Percentiles rank a stretch among this genome's conserved stretches.
Conservation (phyloP, 1,140 invertebrate genomes). For the Drosophila kohkoa region DNA sequence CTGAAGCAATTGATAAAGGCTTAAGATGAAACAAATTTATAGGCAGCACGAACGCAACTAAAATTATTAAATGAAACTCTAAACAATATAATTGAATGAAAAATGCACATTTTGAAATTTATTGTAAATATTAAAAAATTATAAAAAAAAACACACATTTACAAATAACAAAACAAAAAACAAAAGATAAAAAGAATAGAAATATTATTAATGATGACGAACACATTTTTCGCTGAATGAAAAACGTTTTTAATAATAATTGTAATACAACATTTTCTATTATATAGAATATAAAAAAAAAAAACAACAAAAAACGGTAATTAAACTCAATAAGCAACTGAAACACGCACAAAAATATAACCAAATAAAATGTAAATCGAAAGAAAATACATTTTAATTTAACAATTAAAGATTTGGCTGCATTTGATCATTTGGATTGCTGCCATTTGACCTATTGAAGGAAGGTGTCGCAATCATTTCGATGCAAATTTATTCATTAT, state of each 20-base stretch:
- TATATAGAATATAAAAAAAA: slow-evolving; percentile 52
- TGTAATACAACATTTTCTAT: slow-evolving; percentile 62
- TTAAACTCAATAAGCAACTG: slow-evolving; percentile 55
- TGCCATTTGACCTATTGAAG: slow-evolving; percentile 34
- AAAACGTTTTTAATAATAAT: slow-evolving; percentile 63
- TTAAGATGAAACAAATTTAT: slow-evolving; percentile 36
- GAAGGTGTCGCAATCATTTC: slow-evolving; percentile 10
- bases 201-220: slow-evolving; percentile 20
- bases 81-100: slow-evolving; percentile 21
- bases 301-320: background rate
- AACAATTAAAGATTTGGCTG: slow-evolving; percentile 39
- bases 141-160: slow-evolving; percentile 25
- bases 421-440: slow-evolving; percentile 33
- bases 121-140: slow-evolving; percentile 52
- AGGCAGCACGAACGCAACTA: slow-evolving; percentile 29
- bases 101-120: slow-evolving; percentile 35
- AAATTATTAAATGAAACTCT: slow-evolving; percentile 16
- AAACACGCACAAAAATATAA: slow-evolving; percentile 65
- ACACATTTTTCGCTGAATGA: slow-evolving; percentile 45
- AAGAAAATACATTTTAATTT: slow-evolving; percentile 17
- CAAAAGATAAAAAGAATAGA: slow-evolving; percentile 7
- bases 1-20: slow-evolving; percentile 67
- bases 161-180: slow-evolving; percentile 6
- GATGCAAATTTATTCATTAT: slow-evolving; percentile 37
- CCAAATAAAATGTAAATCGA: slow-evolving; percentile 14